Percentiles rank a stretch among this genome's conserved stretches.
Conservation (phyloP, 1,140 invertebrate genomes). For the Mycetomoellerius zeteki region DNA sequence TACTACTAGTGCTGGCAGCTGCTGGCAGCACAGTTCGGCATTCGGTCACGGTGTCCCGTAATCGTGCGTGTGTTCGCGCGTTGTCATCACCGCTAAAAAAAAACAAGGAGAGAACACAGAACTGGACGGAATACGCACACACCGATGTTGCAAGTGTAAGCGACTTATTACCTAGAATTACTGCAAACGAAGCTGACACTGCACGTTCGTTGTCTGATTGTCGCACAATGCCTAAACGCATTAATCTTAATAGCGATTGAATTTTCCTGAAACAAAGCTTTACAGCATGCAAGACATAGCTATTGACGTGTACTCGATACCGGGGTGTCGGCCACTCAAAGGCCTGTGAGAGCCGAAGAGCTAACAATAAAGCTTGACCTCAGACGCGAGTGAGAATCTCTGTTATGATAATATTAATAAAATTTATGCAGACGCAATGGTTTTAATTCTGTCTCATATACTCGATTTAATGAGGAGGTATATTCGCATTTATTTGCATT, state of each 20-base stretch:
- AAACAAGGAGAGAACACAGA: neutral
- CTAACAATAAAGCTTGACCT: neutral
- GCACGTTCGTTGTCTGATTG: neutral
- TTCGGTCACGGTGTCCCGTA: neutral
- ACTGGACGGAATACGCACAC: neutral
- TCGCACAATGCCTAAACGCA: neutral
- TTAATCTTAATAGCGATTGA: neutral
- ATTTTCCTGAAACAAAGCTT: neutral
- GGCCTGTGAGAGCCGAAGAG: neutral
- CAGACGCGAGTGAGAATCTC: neutral
- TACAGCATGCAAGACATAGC: neutral
- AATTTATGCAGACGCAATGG: neutral
- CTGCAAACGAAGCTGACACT: neutral
- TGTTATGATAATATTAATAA: conserved; percentile 18
- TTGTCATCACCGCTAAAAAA: conserved; percentile 62
- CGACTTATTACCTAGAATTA: neutral
- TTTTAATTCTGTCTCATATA: neutral
- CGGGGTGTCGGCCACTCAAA: neutral
- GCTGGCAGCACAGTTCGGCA: neutral
- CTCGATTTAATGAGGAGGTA: neutral
- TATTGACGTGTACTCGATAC: conserved; percentile 27
- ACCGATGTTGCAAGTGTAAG: conserved; percentile 30
- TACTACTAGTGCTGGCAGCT: neutral
- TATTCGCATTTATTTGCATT: conserved; percentile 3
- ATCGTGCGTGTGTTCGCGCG: conserved; percentile 7